Evolutionary conservation across 53 echinoderm and acorn worm species (phyloP), one percentile per base, ranked within the genome.

Genomic region (Echinarachnius parma): DNA sequence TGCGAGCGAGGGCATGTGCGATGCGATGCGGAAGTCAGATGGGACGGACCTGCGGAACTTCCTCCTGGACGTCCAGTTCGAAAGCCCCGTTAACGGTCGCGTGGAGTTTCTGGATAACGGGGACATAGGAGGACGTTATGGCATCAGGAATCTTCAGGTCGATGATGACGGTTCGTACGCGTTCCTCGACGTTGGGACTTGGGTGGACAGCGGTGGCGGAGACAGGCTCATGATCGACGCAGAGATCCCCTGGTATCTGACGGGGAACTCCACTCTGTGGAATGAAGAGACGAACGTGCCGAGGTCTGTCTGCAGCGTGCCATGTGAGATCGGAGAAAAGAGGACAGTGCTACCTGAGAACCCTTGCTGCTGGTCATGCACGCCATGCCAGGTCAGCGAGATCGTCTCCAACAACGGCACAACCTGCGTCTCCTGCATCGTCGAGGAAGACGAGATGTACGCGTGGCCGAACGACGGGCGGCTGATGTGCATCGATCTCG

Each of bases 291-390:
- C 80, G 2, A 82, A 75, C 3, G 65, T 72, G n/a, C 96, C 96
- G 20, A 78, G 82, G 66, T 96, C 96, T 0, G 67, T 91, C 2
- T 96, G 90, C 59, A 95, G 90, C 30, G 78, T 82, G 20, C 91
- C 91, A 0, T 96, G 96, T 44, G 56, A 55, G 9, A 47, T 60
- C 0, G 87, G 91, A 21, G 71, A 96, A 36, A 81, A 78, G 31
- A 78, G 62, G 39, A 85, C 75, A 42, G 71, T 78, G 5, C 75
- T 85, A 4, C 81, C 79, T 10, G 87, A 96, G 15, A 87, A 85
- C 61, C 66, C 82, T 1, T 96, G 96, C 53, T 96, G 96, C 59
- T 96, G 96, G 96, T 84, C 84, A 4, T 96, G 96, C 53, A 85
- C 81, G 0, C 14, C 16, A 9, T 96, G 96, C 63, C 55, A 69